Evolutionary conservation across 2,888 invertebrate genomes (phyloP), one percentile per base, ranked within the genome.

Genomic region (Salpingus planirostris): DNA sequence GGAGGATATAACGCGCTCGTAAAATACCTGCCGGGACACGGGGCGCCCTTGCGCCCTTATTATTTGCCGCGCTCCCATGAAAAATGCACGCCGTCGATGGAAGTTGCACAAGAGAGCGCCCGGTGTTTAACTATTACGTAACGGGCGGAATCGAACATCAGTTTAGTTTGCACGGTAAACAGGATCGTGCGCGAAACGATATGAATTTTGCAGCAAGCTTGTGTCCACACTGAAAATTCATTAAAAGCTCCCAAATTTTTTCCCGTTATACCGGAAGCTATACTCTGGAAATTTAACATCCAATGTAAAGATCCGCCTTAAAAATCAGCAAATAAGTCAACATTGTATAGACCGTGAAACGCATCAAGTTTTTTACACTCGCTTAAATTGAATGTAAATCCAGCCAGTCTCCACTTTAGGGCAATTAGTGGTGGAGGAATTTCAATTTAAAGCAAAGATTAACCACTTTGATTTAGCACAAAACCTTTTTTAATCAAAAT

Each of bases 1-100:
- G n/a, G n/a, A n/a, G n/a, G n/a, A n/a, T n/a, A 51, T 49, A 47
- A 49, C 47, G 45, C 42, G 43, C 44, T 44, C 52, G 47, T 54
- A 54, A 53, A 54, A 52, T 50, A 50, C 51, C 47, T 45, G 13
- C 14, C 26, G 11, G 10, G 11, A 4, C n/a, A 7, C 5, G 18
- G 18, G n/a, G 24, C 24, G 6, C 24, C 25, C 15, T 11, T 25
- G 13, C 13, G 15, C 25, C 29, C 28, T 10, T 21, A 21, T 29
- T 10, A 6, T 26, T 24, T 21, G 15, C 24, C 13, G n/a, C 28
- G 11, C 15, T 13, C 21, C 27, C 10, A 13, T 21, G 28, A 33
- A 33, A 33, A 33, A 33, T 31, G 13, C 26, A 15, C 10, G 14
- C 18, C 13, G 18, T 18, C 29, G 24, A 24, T 30, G n/a, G n/a